Evolutionary conservation across 1,140 invertebrate genomes (phyloP), one percentile per base, ranked within the genome.

Genomic region (Drosophila ohnishii): DNA sequence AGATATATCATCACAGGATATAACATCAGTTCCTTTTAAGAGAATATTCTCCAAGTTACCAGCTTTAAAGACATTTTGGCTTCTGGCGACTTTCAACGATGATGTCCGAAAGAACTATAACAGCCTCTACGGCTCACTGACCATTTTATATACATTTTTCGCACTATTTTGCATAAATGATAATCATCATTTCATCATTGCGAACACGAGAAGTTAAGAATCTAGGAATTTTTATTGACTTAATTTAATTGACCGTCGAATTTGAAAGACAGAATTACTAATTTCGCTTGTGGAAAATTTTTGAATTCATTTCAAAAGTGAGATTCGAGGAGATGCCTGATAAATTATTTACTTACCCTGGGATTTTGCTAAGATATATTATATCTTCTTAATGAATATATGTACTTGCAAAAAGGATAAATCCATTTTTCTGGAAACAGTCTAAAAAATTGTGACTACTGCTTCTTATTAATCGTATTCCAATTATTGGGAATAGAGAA

Each of bases 171-270:
- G 47, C 59, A 66, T 75, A 65, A 81, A 14, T 63, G 78, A 80
- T 73, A 51, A 28, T 45, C 34, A 70, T 80, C 62, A 48, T 59
- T 56, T 72, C 19, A 22, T 22, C 19, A 22, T 22, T 48, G 50
- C 48, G 37, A 56, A 48, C 48, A 59, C 40, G 66, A 60, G 63
- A 48, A 35, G 75, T 72, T 86, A 70, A 74, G 78, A 87, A 87
- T 87, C 77, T 85, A 66, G 50, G 13, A 47, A 87, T 87, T 87
- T 62, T 57, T 57, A 74, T 82, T 82, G 73, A 32, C 65, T 65
- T 37, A 64, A 58, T 42, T 48, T 44, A 62, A 25, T 28, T 44
- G 57, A 16, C 59, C 14, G 22, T 11, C 50, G 32, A 19, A 1
- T 45, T 25, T 13, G 1, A 25, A 10, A 28, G 44, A 28, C 3